Conservation (phyloP, 1,140 invertebrate species). For the Drosophila setifemur region DNA sequence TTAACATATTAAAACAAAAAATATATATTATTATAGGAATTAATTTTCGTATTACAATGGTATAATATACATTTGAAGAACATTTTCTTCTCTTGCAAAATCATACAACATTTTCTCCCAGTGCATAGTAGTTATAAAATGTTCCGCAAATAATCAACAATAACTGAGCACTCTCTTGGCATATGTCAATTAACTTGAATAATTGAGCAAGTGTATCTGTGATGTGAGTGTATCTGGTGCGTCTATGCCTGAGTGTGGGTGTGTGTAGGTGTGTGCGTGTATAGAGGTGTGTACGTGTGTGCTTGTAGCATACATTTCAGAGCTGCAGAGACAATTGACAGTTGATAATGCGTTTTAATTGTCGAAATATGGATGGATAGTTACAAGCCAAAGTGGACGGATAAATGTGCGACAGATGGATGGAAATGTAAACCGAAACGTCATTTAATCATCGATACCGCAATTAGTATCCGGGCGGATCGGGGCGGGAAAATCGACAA, state of each 20-base stretch:
- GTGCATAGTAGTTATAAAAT: background rate
- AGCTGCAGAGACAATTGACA: conserved; percentile 14
- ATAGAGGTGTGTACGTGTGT: background rate
- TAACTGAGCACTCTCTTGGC: conserved; percentile 26
- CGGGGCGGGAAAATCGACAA: background rate
- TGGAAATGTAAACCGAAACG: conserved; percentile 9
- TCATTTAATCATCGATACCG: conserved; percentile 2
- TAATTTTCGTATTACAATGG: too few species aligned
- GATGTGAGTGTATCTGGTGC: background rate
- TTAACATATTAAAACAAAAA: too few species aligned
- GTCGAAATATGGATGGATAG: conserved; percentile 33
- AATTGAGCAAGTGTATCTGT: conserved; percentile 15
- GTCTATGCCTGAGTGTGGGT: background rate
- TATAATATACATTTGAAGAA: background rate
- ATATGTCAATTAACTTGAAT: conserved; percentile 38
- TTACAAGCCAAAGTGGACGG: background rate
- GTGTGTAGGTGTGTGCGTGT: background rate
- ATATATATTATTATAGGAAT: too few species aligned
- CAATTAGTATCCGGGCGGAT: background rate
- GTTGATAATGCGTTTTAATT: conserved; percentile 43
- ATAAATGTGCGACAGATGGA: background rate
- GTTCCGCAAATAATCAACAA: conserved; percentile 10
- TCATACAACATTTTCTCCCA: background rate
- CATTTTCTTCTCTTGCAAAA: background rate
- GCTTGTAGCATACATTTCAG: conserved; percentile 23